A percentile compares a stretch with the other conserved stretches of the same genome.
Evolutionary conservation across 2,888 invertebrate species (phyloP).

Genomic region (Beris morrisii): DNA sequence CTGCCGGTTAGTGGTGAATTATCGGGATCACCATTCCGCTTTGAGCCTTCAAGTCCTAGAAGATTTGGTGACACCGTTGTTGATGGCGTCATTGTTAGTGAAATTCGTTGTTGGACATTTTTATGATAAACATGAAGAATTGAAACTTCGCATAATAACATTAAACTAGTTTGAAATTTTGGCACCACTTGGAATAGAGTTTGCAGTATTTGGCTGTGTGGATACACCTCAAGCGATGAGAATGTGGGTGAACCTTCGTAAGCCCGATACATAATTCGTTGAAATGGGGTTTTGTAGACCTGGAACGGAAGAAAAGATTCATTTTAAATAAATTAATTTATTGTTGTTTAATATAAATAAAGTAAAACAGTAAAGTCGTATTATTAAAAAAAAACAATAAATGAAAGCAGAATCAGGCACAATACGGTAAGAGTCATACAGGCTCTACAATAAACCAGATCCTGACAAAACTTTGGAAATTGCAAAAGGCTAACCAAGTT

Average conservation of each 20-base stretch:
- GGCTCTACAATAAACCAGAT: too few relatives aligned
- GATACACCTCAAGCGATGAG: conserved; percentile 54
- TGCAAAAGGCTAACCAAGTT: too few relatives aligned
- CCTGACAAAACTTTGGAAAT: too few relatives aligned
- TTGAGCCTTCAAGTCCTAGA: conserved; percentile 54
- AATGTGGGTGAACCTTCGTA: conserved; percentile 54
- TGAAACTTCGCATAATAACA: conserved; percentile 54
- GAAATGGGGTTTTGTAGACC: conserved; percentile 55
- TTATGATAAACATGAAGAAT: conserved; percentile 56
- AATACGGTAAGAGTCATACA: too few relatives aligned
- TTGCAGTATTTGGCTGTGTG: conserved; percentile 55
- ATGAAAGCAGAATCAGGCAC: too few relatives aligned
- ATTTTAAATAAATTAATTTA: too few relatives aligned
- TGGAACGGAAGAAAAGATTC: conserved; percentile 37
- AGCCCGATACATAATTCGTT: conserved; percentile 53
- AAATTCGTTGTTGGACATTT: conserved; percentile 54
- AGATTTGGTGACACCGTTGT: conserved; percentile 56
- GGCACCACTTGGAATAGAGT: conserved; percentile 54
- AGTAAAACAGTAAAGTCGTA: too few relatives aligned
- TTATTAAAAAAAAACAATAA: too few relatives aligned
- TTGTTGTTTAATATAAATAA: too few relatives aligned
- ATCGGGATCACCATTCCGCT: conserved; percentile 55
- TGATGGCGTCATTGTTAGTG: conserved; percentile 50
- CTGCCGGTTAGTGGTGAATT: conserved; percentile 54
- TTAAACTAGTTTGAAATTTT: conserved; percentile 53